Base-by-base conservation (phyloP, 2,113 vertebrate species). In the Plecturocebus donacophilus region DNA sequence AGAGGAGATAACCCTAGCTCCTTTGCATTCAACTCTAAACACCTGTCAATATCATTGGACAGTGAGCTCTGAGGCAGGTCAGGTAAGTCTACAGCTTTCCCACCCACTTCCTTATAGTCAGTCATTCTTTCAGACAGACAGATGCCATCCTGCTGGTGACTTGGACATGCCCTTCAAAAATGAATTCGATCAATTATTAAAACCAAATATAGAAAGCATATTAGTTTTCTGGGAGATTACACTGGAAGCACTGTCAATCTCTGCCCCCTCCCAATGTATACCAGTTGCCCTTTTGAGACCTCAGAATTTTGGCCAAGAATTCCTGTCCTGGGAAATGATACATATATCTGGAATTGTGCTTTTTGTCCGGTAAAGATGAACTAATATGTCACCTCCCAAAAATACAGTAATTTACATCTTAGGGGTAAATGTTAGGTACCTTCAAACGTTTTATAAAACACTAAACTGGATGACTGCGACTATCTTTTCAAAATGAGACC, bases 401-500 rank as follows among this genome's bases (percentile, higher is more conserved):
- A 91, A 40, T 11, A 38, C 0, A 64, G 25, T 84, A 47, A 56
- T 14, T 96, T 82, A 76, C 54, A 89, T 79, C 11, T 47, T 45
- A 95, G 20, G 10, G 38, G 8, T 75, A 87, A 17, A 40, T 75
- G 16, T 20, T 66, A 40, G 23, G 70, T 10, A 49, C 9, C 32
- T 94, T 73, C n/a, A 38, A 84, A n/a, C 47, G 2, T 70, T 93
- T 82, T 54, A 61, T 73, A 16, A 83, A 93, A 61, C 4, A 35
- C 49, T 56, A 71, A 27, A 71, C 83, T 32, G 42, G 45, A 40
- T 23, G 64, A 84, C 47, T 87, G 3, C 45, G 45, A 84, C 66
- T 80, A 64, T 83, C 20, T 68, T 94, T 96, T 61, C 38, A 93
- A 89, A 90, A 94, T 61, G n/a, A 93, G 5, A 30, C 3, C 8